A percentile compares a stretch with the other conserved stretches of the same genome.
phyloP scores from a whole-genome alignment of 2,113 vertebrate species.

The Psittacula cyanocephala region DNA sequence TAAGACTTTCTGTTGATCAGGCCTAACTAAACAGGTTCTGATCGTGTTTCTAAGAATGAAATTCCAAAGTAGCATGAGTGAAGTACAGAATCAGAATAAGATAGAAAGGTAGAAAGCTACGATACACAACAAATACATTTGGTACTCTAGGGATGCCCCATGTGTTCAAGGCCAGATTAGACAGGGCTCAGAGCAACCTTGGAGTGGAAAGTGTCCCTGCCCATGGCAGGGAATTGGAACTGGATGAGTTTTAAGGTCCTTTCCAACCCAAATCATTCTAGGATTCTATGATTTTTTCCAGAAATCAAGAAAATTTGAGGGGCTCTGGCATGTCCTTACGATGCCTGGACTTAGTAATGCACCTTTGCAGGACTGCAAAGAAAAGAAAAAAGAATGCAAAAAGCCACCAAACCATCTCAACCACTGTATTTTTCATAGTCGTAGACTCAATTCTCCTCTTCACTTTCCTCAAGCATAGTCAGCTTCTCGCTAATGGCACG shows the following conservation, averaged over 20 bases:
- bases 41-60: neutral
- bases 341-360: neutral
- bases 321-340: neutral
- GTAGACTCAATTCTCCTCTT: neutral
- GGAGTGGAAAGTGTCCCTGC: neutral
- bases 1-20: neutral
- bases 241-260: neutral
- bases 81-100: neutral
- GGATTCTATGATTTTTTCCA: neutral
- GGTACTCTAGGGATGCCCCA: neutral
- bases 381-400: neutral
- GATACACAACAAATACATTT: neutral
- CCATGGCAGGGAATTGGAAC: neutral
- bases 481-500: conserved; percentile 25
- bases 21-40: neutral
- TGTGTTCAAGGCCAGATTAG: neutral
- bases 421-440: neutral
- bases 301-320: neutral
- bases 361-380: neutral
- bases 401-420: neutral
- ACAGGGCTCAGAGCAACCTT: neutral
- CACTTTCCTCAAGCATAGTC: neutral
- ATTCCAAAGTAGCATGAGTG: neutral
- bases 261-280: neutral
- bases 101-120: neutral